Evolutionary conservation across 2,888 invertebrate species (phyloP), one percentile per base, ranked within the genome.

Genomic region (Carpatolechia fugitivella): DNA sequence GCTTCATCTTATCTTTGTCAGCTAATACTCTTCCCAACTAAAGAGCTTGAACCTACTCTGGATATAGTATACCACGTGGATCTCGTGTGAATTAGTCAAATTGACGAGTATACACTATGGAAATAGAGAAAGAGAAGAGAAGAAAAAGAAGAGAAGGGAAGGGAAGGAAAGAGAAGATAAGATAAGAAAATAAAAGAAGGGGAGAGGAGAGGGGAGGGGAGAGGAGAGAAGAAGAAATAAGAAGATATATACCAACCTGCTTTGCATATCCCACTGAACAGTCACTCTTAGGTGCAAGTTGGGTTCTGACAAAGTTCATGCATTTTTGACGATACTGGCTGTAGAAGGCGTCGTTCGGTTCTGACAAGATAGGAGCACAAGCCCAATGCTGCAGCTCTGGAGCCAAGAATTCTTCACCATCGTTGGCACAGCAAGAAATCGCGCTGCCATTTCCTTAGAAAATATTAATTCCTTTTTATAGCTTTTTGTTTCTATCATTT

Each of bases 251-350:
- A 47, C 71, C 73, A 60, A 94, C 93, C 85, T 94, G 95, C 65
- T 93, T 93, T 18, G 93, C 94, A 74, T 94, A 94, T 10, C 95
- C 93, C 24, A 94, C 85, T 1, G 92, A 91, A 62, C 95, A 95
- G 64, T 94, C 93, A 11, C 88, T 80, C 57, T 92, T 82, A 0
- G 95, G 94, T 0, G 94, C 92, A 41, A 95, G 74, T 55, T 93
- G 92, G 0, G 94, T 92, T 40, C 95, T 85, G 0, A 95, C 94
- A 64, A 95, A 94, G 77, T 95, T 95, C 76, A 95, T 91, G 64
- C 95, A 95, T 1, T 87, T 82, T 56, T 93, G 92, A 0, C 89
- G 79, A 64, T 92, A 93, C 10, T 78, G 74, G 0, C 84, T 67
- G 62, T 91, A 94, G 73, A 94, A 94, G 0, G 84, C 78, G 72